Evolutionary conservation across 1,140 invertebrate genomes (phyloP).

Genomic region (Nymphalis io): DNA sequence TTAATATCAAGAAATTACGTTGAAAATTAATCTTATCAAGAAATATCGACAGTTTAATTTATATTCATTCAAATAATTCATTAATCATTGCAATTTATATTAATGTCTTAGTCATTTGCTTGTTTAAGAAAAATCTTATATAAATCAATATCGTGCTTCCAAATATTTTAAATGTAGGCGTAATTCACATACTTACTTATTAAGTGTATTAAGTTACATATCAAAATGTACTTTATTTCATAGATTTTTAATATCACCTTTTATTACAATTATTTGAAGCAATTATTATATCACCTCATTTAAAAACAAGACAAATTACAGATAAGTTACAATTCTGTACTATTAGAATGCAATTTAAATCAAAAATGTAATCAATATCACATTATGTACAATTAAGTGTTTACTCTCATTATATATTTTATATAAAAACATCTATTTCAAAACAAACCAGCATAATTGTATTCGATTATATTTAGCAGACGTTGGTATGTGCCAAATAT

Average conservation of each 20-base stretch:
- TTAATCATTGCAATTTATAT: slow-evolving; percentile 6
- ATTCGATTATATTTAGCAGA: neutral
- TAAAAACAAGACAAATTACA: no score
- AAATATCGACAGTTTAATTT: neutral
- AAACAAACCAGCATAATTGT: neutral
- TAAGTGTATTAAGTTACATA: slow-evolving; percentile 29
- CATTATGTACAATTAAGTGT: neutral
- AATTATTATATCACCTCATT: neutral
- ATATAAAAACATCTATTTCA: neutral
- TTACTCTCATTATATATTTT: neutral
- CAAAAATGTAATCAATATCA: no score
- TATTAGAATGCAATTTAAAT: no score
- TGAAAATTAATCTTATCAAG: no score
- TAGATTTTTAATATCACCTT: slow-evolving; percentile 3
- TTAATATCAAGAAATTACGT: no score
- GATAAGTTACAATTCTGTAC: no score
- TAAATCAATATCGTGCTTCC: slow-evolving; percentile 30
- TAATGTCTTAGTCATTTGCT: slow-evolving; percentile 16
- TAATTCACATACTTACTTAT: slow-evolving; percentile 26
- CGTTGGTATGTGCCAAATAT: slow-evolving; percentile 23
- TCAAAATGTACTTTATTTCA: slow-evolving; percentile 5
- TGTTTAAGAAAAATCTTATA: slow-evolving; percentile 18
- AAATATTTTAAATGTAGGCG: slow-evolving; percentile 32
- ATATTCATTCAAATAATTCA: neutral
- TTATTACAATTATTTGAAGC: neutral